Evolutionary conservation across 2,888 invertebrate species (phyloP).

Genomic region (Nephrotoma appendiculata): DNA sequence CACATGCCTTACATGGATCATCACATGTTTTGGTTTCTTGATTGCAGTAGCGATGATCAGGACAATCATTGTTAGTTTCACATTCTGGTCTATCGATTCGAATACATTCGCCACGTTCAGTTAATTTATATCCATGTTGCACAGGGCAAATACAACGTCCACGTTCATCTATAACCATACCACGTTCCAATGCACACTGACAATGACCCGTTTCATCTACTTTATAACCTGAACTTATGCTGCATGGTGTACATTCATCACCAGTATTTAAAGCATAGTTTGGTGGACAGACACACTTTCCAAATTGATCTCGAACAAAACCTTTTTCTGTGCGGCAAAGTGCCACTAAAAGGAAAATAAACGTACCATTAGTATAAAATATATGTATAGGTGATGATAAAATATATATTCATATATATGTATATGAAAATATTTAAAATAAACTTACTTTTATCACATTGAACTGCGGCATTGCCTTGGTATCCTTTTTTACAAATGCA

Average conservation of each 20-base stretch:
- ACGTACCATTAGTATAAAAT: background rate
- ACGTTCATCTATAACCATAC: conserved; percentile 61
- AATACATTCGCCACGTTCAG: conserved; percentile 44
- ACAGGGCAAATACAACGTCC: conserved; percentile 62
- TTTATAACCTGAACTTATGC: conserved; percentile 52
- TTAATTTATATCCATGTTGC: conserved; percentile 49
- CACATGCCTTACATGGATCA: conserved; percentile 72
- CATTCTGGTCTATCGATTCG: conserved; percentile 42
- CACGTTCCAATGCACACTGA: conserved; percentile 64
- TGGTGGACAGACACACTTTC: conserved; percentile 61
- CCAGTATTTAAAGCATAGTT: conserved; percentile 60
- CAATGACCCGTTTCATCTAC: conserved; percentile 66
- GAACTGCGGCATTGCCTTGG: conserved; percentile 71
- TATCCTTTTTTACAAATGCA: conserved; percentile 78
- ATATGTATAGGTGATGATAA: background rate
- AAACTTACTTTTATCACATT: conserved; percentile 63
- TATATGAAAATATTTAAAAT: background rate
- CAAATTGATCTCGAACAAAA: conserved; percentile 42
- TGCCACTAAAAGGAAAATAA: conserved; percentile 30
- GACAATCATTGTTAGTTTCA: conserved; percentile 56
- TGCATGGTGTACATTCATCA: conserved; percentile 65
- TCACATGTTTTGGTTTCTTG: conserved; percentile 53
- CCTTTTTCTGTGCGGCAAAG: conserved; percentile 53
- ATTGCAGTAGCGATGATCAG: conserved; percentile 62
- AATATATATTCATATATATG: too few species aligned